Conservation (phyloP, 2,888 invertebrate species). For the Amphimallon solstitiale region DNA sequence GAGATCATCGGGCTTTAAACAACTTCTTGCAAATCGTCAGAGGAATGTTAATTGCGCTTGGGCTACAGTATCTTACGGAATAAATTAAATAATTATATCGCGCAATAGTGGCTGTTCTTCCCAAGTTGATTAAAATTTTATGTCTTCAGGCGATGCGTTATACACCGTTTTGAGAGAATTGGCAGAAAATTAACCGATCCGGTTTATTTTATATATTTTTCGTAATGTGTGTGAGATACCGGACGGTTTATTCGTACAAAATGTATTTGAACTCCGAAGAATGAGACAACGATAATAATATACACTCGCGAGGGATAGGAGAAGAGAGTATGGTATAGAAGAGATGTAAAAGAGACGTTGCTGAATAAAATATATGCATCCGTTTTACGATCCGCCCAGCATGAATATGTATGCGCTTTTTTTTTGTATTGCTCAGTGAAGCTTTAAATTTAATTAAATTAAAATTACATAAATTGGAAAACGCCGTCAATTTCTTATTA, state of each 20-base stretch:
- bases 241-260: slow-evolving; percentile 24
- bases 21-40: slow-evolving; percentile 13
- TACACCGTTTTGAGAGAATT: slow-evolving; percentile 20
- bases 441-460: slow-evolving; percentile 22
- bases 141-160: slow-evolving; percentile 27
- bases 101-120: slow-evolving; percentile 23
- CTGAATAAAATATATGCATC: slow-evolving; percentile 21
- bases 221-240: slow-evolving; percentile 23
- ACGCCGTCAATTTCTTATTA: neutral
- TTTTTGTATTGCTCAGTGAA: neutral
- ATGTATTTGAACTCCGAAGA: neutral
- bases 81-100: slow-evolving; percentile 36
- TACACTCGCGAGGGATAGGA: neutral
- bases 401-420: slow-evolving; percentile 15
- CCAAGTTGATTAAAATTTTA: slow-evolving; percentile 37
- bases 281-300: neutral
- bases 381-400: slow-evolving; percentile 5
- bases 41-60: slow-evolving; percentile 18
- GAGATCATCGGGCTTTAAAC: neutral
- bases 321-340: neutral
- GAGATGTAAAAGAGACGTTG: slow-evolving; percentile 2
- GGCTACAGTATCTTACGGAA: slow-evolving; percentile 1
- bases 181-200: slow-evolving; percentile 33
- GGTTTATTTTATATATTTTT: slow-evolving; percentile 30
- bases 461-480: slow-evolving; percentile 5